A percentile compares a stretch with the other conserved stretches of the same genome.
Evolutionary conservation across 2,888 invertebrate species (phyloP).

Genomic region (Helicoverpa assulta): DNA sequence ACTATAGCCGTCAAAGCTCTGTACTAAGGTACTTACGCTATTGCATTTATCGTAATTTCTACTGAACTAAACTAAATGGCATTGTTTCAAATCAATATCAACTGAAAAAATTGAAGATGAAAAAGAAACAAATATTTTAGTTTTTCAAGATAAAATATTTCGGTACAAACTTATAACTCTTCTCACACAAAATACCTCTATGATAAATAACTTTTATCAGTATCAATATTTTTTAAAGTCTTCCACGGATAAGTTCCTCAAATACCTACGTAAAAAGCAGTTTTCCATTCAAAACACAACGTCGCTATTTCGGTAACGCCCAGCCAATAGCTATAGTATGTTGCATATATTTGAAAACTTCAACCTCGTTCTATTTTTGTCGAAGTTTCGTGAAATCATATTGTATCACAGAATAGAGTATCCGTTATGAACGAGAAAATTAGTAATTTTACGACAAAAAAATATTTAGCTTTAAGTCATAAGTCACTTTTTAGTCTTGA

Average conservation of each 20-base stretch:
- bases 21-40: too few relatives aligned
- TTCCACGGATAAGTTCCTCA: conserved; percentile 40
- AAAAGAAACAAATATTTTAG: too few relatives aligned
- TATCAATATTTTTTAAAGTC: not conserved
- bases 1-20: too few relatives aligned
- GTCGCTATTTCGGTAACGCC: conserved; percentile 78
- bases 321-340: conserved; percentile 76
- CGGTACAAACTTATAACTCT: too few relatives aligned
- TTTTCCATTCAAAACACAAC: conserved; percentile 67
- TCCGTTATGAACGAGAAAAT: conserved; percentile 45
- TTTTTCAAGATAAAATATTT: too few relatives aligned
- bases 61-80: too few relatives aligned
- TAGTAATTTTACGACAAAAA: conserved; percentile 17
- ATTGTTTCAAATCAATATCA: too few relatives aligned
- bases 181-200: too few relatives aligned
- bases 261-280: conserved; percentile 60
- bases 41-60: too few relatives aligned
- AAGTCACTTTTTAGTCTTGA: not conserved
- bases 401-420: conserved; percentile 67
- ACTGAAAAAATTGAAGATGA: too few relatives aligned
- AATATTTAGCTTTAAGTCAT: conserved; percentile 2
- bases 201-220: too few relatives aligned
- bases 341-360: conserved; percentile 67
- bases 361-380: conserved; percentile 80
- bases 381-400: conserved; percentile 66